Percentiles rank a stretch among this genome's conserved stretches.
Conservation (phyloP, 2,888 invertebrate genomes). For the Nomada fucata region DNA sequence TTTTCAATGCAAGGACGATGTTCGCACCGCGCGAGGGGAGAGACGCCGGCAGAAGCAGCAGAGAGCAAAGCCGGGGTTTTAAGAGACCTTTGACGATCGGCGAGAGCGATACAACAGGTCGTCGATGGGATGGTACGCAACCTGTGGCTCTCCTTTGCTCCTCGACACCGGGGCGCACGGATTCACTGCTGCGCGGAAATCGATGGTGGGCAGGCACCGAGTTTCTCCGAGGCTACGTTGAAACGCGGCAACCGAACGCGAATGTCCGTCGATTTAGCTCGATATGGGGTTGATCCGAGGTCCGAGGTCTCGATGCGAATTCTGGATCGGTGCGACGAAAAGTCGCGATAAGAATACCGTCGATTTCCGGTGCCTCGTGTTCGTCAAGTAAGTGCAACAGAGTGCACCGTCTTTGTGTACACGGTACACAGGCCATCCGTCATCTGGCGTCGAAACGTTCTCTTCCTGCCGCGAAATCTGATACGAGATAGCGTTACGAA, state of each 20-base stretch:
- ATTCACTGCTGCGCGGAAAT: too few relatives aligned
- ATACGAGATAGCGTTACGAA: constrained; percentile 49
- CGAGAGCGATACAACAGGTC: neutral
- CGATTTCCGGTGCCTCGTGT: neutral
- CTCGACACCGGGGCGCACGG: constrained; percentile 35
- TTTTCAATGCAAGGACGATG: constrained; percentile 78
- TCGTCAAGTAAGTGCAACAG: too few relatives aligned
- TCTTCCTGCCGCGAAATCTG: constrained; percentile 36
- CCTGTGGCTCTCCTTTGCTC: constrained; percentile 34
- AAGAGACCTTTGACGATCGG: constrained; percentile 36
- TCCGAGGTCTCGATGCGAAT: neutral
- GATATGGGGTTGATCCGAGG: neutral
- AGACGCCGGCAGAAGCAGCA: constrained; percentile 13
- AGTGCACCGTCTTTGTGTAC: neutral
- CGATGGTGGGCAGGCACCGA: too few relatives aligned
- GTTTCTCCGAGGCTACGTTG: too few relatives aligned
- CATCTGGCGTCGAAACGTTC: constrained; percentile 17
- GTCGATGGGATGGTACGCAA: constrained; percentile 26
- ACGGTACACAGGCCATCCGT: neutral
- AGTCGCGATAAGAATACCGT: neutral
- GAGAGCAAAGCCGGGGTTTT: neutral
- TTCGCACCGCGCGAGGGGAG: constrained; percentile 47
- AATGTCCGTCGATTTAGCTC: neutral
- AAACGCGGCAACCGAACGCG: too few relatives aligned
- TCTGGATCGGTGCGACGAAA: too few relatives aligned